These are phyloP conservation scores for Neosilurus mollespiculum DNA, from an alignment of 2,797 vertebrate species.

Conservation along the genomic window DNA sequence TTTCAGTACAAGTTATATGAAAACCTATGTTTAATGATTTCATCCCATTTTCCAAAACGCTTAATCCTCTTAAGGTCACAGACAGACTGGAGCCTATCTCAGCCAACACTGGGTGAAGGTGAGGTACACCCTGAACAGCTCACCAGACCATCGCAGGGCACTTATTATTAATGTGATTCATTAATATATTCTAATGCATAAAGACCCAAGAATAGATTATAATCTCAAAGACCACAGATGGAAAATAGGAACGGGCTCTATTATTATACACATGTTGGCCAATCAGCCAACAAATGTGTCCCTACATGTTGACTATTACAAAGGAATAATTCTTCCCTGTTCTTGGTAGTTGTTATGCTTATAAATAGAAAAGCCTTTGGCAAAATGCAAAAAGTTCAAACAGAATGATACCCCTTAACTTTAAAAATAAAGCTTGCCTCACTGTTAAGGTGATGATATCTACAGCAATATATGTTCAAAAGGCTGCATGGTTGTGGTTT, in stretches of 20 bases:
- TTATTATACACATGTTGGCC: conserved; percentile 45
- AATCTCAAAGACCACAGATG: conserved; percentile 6
- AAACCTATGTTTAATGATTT: background rate
- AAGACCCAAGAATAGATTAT: background rate
- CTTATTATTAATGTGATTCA: too few relatives aligned
- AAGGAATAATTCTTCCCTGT: conserved; percentile 45
- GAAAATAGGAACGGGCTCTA: conserved; percentile 50
- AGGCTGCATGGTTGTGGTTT: conserved; percentile 20
- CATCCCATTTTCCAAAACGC: too few relatives aligned
- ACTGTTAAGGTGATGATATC: conserved; percentile 33
- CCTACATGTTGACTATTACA: conserved; percentile 52
- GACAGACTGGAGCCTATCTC: too few relatives aligned
- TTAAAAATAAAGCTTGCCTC: conserved; percentile 47
- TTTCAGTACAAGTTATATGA: background rate
- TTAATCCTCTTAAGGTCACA: too few relatives aligned
- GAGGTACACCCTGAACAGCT: too few relatives aligned
- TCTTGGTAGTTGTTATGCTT: conserved; percentile 50
- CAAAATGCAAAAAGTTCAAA: conserved; percentile 32
- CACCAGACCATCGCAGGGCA: too few relatives aligned
- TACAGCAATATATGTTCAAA: conserved; percentile 3
- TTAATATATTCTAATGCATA: background rate
- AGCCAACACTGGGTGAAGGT: too few relatives aligned
- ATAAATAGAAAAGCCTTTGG: conserved; percentile 53
- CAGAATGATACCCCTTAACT: conserved; percentile 47
- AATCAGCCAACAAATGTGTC: conserved; percentile 51